Conservation (phyloP, 2,113 vertebrate genomes). For the Recurvirostra avosetta region DNA sequence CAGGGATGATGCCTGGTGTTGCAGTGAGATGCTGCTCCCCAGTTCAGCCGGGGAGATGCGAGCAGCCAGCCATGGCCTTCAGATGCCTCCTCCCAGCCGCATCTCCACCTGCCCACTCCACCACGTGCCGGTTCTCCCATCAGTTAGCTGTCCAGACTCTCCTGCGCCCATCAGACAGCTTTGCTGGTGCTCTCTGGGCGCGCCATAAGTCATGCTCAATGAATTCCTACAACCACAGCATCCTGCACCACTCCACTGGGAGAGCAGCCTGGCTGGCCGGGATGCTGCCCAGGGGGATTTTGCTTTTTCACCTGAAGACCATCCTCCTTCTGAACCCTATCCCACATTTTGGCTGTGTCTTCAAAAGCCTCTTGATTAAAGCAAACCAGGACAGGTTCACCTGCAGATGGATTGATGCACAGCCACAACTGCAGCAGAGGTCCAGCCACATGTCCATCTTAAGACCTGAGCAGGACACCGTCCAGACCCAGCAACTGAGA, state of each 20-base stretch:
- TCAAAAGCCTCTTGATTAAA: neutral
- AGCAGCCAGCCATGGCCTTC: neutral
- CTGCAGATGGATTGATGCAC: neutral
- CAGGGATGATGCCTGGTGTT: neutral
- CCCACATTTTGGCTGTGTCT: neutral
- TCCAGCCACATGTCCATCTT: neutral
- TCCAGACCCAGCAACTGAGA: neutral
- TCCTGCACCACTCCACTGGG: accelerated
- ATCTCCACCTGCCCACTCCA: neutral
- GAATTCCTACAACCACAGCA: neutral
- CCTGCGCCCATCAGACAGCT: neutral
- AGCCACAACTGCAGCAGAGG: accelerated
- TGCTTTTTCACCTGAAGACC: neutral
- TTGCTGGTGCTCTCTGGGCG: neutral
- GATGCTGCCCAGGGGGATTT: neutral
- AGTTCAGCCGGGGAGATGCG: accelerated
- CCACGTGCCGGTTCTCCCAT: neutral
- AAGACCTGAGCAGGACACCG: neutral
- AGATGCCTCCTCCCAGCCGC: neutral
- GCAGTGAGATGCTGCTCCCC: neutral
- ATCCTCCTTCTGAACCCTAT: neutral
- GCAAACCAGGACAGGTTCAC: neutral
- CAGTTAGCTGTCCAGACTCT: neutral
- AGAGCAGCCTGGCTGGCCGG: neutral
- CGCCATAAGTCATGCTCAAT: neutral